Percentiles rank a stretch among this genome's conserved stretches.
Evolutionary conservation across 2,888 invertebrate genomes (phyloP).

Genomic region (Hirtodrosophila alboralis): DNA sequence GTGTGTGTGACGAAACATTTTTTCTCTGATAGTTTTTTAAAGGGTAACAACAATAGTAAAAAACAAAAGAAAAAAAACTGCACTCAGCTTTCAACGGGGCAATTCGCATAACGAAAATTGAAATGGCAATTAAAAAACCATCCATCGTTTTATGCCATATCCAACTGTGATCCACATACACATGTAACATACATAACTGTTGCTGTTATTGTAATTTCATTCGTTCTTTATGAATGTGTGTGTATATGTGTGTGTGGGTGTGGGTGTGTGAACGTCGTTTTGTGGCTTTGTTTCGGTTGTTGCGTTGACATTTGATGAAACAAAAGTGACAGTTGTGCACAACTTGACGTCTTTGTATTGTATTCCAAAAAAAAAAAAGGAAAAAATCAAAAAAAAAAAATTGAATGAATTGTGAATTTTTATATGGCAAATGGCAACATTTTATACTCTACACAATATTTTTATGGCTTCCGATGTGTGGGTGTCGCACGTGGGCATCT

Average conservation of each 20-base stretch:
- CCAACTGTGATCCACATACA: constrained; percentile 47
- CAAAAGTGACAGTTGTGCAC: constrained; percentile 78
- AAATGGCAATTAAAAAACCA: constrained; percentile 78
- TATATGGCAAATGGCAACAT: constrained; percentile 43
- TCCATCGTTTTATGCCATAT: constrained; percentile 69
- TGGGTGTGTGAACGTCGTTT: constrained; percentile 59
- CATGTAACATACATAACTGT: constrained; percentile 27
- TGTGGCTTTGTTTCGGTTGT: constrained; percentile 78
- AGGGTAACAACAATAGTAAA: constrained; percentile 26
- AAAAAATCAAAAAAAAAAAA: constrained; percentile 27
- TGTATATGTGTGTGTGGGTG: constrained; percentile 10
- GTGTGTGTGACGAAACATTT: constrained; percentile 49
- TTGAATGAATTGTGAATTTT: constrained; percentile 27
- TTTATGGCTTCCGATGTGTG: constrained; percentile 14
- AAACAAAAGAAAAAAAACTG: constrained; percentile 21
- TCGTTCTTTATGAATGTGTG: constrained; percentile 54
- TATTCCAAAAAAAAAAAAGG: constrained; percentile 12
- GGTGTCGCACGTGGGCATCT: constrained; percentile 69
- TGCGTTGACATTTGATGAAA: constrained; percentile 79
- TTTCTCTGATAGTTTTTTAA: constrained; percentile 62
- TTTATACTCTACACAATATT: constrained; percentile 37
- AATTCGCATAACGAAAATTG: constrained; percentile 75
- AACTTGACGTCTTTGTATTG: constrained; percentile 75
- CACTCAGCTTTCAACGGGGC: constrained; percentile 40
- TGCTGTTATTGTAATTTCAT: constrained; percentile 71